Base-by-base conservation (phyloP, 2,113 vertebrate genomes). In the Gobius niger region DNA sequence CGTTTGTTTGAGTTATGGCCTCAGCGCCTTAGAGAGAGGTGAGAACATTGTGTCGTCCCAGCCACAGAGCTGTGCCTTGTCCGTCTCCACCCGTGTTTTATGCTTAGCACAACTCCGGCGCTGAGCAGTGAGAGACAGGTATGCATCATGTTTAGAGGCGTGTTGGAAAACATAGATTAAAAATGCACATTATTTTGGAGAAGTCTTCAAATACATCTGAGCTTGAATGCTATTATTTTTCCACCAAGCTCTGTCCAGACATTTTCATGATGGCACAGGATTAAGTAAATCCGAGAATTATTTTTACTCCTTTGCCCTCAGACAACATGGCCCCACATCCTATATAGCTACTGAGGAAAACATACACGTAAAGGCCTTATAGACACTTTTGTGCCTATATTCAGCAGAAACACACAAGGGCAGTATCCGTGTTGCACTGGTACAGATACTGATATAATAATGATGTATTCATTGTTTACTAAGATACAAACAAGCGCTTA, bases 1-100 rank as follows among this genome's bases (percentile, higher is more conserved):
- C 46, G 73, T 88, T 89, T 87, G 69, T 85, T 85, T 90, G 85
- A 91, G 72, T 91, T 88, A 91, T 88, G 85, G 69, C 78, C 65
- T 70, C 57, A 46, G 72, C 53, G 67, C 82, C 76, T 77, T 41
- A 56, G 81, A 81, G 81, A 69, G 78, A 80, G 82, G 79, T 82
- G 83, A 80, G 84, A 86, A 81, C 78, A 82, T 16, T 78, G 75
- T 82, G 75, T 81, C 56, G 47, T 74, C 70, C 70, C 54, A 75
- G 67, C 68, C 52, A 46, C 68, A 65, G 40, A 16, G 46, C 41
- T 73, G 75, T 65, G 68, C 24, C 79, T 83, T 66, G 65, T 66
- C 75, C 74, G 12, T 56, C 56, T 75, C 74, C 34, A 50, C 51
- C 57, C 73, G 57, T 49, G 61, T 81, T 85, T 79, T 67, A 75